A percentile compares a stretch with the other conserved stretches of the same genome.
Evolutionary conservation across 35 echinoderm and acorn worm genomes (phyloP).

Genomic region (Ptychodera flava): DNA sequence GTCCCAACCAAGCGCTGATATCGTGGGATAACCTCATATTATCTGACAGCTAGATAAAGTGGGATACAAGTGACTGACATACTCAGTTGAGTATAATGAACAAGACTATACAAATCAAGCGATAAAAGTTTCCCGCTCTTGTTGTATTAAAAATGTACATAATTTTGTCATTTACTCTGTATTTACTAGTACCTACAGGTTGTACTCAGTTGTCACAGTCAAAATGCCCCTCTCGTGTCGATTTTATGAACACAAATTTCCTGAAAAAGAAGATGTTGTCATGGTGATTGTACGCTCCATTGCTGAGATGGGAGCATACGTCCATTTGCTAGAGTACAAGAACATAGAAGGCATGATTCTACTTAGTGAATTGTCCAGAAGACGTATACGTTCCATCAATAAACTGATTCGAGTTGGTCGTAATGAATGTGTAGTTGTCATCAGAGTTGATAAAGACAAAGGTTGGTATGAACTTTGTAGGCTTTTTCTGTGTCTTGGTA

Average conservation of each 20-base stretch:
- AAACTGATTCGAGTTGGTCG: conserved; percentile 94
- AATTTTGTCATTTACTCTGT: too few species aligned
- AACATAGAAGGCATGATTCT: conserved; percentile 99
- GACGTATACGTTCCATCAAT: conserved; percentile 97
- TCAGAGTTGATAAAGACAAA: conserved; percentile 99
- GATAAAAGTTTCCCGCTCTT: too few species aligned
- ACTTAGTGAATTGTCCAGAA: conserved; percentile 87
- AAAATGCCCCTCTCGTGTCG: conserved; percentile 92
- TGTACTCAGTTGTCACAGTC: too few species aligned
- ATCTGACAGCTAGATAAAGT: too few species aligned
- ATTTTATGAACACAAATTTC: conserved; percentile 91
- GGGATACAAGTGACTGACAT: too few species aligned
- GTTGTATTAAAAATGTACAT: too few species aligned
- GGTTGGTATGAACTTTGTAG: conserved; percentile 13
- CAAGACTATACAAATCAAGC: too few species aligned
- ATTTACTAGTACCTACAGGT: too few species aligned
- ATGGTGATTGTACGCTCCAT: conserved; percentile 97
- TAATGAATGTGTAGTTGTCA: conserved; percentile 97
- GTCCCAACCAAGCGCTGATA: too few species aligned
- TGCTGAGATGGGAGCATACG: conserved; percentile 98
- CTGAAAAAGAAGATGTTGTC: conserved; percentile 82
- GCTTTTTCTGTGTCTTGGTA: neutral
- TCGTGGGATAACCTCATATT: too few species aligned
- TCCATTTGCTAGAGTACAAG: conserved; percentile 81
- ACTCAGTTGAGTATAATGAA: too few species aligned